Evolutionary conservation across 2,113 vertebrate species (phyloP), one percentile per base, ranked within the genome.

Genomic region (Salminus brasiliensis): DNA sequence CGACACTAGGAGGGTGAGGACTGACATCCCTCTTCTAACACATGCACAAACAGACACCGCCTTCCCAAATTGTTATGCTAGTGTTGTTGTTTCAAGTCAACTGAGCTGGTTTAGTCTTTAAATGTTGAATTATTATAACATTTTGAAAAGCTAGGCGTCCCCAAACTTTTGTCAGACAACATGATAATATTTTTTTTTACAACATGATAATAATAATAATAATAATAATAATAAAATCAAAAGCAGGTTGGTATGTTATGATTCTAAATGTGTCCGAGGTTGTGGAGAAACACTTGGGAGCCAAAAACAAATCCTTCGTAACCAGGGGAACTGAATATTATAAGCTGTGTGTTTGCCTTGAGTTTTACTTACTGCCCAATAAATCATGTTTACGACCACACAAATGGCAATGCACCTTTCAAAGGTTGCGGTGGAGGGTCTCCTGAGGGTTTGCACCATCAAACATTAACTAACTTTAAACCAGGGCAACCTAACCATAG

Each of bases 141-240:
- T 15, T 13, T 6, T 45, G 43, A 45, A 45, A 13, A 45, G 11
- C 43, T 45, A 15, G 11, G 43, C 34, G 8, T 45, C 12, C 43
- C 65, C 41, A 60, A 84, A 79, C 68, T 75, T 83, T 70, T 83
- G 76, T 86, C 85, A 85, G 87, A 81, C 85, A 85, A 83, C 85
- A 72, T 62, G n/a, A n/a, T n/a, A n/a, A n/a, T n/a, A n/a, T n/a
- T n/a, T n/a, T n/a, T 65, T 83, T 81, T 52, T 77, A 83, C 76
- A 84, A 18, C 27, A 32, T n/a, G n/a, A n/a, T n/a, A n/a, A n/a
- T n/a, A n/a, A n/a, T n/a, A n/a, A n/a, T n/a, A n/a, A n/a, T n/a
- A n/a, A n/a, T n/a, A n/a, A n/a, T n/a, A 80, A 75, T 57, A 78
- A 23, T 23, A 79, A 79, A 66, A 76, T 81, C 69, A 83, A 83